Evolutionary conservation across 2,888 invertebrate genomes (phyloP).

Genomic region (Tenthredo scrophulariae): DNA sequence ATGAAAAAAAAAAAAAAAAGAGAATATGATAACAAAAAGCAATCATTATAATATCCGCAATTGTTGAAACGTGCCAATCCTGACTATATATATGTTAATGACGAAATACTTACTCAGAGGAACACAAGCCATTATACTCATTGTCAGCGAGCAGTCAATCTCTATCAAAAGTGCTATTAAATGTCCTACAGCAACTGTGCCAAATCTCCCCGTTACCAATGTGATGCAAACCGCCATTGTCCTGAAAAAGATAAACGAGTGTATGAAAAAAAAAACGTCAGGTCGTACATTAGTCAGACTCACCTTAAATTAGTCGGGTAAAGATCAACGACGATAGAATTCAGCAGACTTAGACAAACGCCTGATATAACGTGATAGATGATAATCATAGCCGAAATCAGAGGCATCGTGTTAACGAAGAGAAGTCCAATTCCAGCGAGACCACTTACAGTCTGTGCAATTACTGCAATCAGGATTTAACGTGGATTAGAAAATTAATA

Average conservation of each 20-base stretch:
- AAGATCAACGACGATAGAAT: slow-evolving; percentile 57
- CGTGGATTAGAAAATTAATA: not conserved
- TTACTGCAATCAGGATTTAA: slow-evolving; percentile 46
- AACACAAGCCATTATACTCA: slow-evolving; percentile 46
- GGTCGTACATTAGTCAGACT: not conserved
- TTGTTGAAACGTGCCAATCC: not conserved
- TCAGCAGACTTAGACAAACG: slow-evolving; percentile 57
- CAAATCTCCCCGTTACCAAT: slow-evolving; percentile 34
- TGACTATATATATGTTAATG: not conserved
- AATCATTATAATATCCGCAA: not conserved
- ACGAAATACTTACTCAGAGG: not conserved
- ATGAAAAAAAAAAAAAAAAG: not conserved
- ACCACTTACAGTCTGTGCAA: slow-evolving; percentile 51
- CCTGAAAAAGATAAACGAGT: not conserved
- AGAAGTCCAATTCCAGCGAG: slow-evolving; percentile 54
- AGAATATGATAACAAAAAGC: not conserved
- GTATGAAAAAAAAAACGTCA: too few relatives aligned
- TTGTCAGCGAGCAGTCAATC: slow-evolving; percentile 34
- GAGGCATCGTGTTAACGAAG: slow-evolving; percentile 47
- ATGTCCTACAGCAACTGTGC: slow-evolving; percentile 29
- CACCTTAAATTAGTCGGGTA: slow-evolving; percentile 60
- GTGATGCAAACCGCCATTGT: slow-evolving; percentile 50
- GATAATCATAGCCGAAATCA: slow-evolving; percentile 55
- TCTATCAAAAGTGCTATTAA: slow-evolving; percentile 46
- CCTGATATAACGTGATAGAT: slow-evolving; percentile 54